Evolutionary conservation across 2,113 vertebrate species (phyloP), one percentile per base, ranked within the genome.

Genomic region (Actinemys pallida): DNA sequence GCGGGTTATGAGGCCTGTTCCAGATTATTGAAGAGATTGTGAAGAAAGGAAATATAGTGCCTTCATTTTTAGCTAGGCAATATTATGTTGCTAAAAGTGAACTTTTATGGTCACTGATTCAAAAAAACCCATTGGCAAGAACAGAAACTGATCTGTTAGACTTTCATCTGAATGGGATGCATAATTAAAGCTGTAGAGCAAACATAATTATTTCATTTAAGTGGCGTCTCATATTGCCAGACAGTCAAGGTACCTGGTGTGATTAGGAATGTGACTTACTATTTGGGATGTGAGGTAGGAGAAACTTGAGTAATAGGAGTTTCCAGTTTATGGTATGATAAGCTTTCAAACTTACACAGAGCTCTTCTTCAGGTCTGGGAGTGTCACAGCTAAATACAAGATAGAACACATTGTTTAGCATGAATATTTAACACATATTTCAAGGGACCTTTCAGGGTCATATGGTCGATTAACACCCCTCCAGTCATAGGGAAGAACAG

Each of bases 141-240:
- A 69, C 42, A 95, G 89, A 89, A 87, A 22, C 45, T 4, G 39
- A 83, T 92, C 86, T 93, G 4, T 65, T 81, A 81, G 19, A 59
- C 59, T 94, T 86, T 84, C 50, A 6, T 52, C 50, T 92, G 94
- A 96, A 52, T 53, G 78, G 6, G 17, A 69, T 90, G 56, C 90
- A 93, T 96, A 95, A 96, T 97, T 97, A 94, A 94, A 94, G 80
- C 27, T 49, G 35, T 12, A 47, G 54, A 92, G 93, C 78, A 90
- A 90, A 76, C 0, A 3, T 84, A 92, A 92, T 96, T 92, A 75
- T 93, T 91, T 31, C 84, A 83, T 75, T 72, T 11, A 84, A 91
- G 29, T 89, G 88, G 54, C 89, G 86, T 94, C 45, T 2, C 75
- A 69, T 25, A 29, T 27, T 12, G 7, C 24, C 84, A 35, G 83